Evolutionary conservation across 2,888 invertebrate species (phyloP).

Genomic region (Hyalella azteca): DNA sequence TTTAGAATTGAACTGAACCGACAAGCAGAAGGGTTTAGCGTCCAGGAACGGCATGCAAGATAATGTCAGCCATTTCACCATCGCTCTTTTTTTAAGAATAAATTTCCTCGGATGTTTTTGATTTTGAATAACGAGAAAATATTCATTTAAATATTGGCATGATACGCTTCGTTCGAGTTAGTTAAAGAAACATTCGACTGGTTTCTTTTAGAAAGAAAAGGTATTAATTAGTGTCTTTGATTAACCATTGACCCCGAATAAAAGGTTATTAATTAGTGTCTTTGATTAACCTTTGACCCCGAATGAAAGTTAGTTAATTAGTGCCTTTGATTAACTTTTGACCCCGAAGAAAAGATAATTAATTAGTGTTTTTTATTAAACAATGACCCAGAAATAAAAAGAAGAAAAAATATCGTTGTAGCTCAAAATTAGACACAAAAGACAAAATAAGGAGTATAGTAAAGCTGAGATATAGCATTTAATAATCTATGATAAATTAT

Average conservation of each 20-base stretch:
- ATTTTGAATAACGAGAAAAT: no score
- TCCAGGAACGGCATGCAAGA: slow-evolving; percentile 10
- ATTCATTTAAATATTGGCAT: no score
- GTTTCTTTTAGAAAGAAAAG: slow-evolving; percentile 3
- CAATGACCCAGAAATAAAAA: slow-evolving; percentile 14
- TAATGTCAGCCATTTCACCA: slow-evolving; percentile 27
- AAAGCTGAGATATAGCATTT: slow-evolving; percentile 15
- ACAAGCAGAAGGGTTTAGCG: slow-evolving; percentile 25
- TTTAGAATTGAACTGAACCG: neutral
- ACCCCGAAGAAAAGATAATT: no score
- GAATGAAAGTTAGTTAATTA: neutral
- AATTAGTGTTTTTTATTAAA: slow-evolving; percentile 15
- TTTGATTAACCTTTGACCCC: no score
- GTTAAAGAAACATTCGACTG: neutral
- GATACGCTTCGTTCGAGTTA: neutral
- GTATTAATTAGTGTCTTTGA: no score
- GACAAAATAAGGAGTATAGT: neutral
- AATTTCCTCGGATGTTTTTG: no score
- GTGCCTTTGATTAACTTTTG: slow-evolving; percentile 26
- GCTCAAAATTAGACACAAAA: neutral
- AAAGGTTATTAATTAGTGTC: no score
- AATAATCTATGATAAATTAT: neutral
- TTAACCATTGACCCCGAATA: no score
- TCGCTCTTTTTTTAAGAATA: neutral
- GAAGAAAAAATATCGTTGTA: slow-evolving; percentile 15